Evolutionary conservation across 1,140 invertebrate genomes (phyloP).

Genomic region (Cherax quadricarinatus): DNA sequence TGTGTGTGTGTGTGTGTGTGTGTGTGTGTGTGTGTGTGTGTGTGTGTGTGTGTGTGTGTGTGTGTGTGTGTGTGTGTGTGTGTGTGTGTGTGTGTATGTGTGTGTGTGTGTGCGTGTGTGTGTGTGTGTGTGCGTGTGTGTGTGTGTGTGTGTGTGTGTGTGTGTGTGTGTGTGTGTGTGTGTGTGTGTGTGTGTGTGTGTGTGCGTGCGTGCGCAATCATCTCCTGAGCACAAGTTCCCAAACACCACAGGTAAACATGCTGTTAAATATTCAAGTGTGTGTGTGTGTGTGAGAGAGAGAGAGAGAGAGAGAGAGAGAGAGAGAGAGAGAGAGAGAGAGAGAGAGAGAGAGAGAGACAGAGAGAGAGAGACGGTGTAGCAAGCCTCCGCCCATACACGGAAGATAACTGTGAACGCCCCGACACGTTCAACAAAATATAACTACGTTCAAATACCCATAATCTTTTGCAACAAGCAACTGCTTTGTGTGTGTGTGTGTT

Average conservation of each 20-base stretch:
- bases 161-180: slow-evolving; percentile 47
- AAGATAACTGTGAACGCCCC: neutral
- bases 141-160: no score
- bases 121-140: no score
- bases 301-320: neutral
- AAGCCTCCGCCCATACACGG: neutral
- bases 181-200: slow-evolving; percentile 27
- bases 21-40: no score
- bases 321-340: no score
- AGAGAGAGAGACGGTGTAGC: no score
- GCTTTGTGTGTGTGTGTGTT: no score
- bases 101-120: no score
- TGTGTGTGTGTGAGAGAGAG: slow-evolving; percentile 36
- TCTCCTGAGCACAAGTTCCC: neutral
- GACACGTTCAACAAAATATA: neutral
- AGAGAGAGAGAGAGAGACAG: no score
- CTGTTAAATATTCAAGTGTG: neutral
- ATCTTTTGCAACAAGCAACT: no score
- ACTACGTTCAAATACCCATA: neutral
- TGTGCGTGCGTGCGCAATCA: neutral
- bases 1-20: neutral
- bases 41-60: no score
- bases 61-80: no score
- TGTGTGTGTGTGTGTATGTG: no score
- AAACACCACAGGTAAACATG: neutral